A percentile compares a stretch with the other conserved stretches of the same genome.
Evolutionary conservation across 2,888 invertebrate genomes (phyloP).

Genomic region (Brachypterus glaber): DNA sequence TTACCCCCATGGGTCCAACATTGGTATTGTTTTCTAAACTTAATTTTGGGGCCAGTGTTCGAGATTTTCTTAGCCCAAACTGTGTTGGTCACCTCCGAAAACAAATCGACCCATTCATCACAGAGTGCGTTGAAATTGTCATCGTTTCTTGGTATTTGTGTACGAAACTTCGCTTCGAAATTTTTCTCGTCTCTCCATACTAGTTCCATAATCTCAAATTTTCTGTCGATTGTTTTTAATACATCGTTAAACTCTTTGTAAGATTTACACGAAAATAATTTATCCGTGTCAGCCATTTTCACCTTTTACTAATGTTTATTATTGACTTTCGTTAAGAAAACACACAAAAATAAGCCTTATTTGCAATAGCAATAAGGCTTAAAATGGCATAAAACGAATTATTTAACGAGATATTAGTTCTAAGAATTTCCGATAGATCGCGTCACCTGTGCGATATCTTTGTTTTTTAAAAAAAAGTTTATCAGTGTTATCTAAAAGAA

Average conservation of each 20-base stretch:
- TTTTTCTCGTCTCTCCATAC: conserved; percentile 35
- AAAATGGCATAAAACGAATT: too few relatives aligned
- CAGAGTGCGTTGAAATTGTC: conserved; percentile 38
- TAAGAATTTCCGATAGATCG: too few relatives aligned
- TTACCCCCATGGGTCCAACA: conserved; percentile 39
- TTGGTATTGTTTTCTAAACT: conserved; percentile 40
- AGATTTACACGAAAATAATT: too few relatives aligned
- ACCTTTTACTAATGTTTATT: too few relatives aligned
- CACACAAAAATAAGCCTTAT: too few relatives aligned
- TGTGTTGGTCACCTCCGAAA: conserved; percentile 37
- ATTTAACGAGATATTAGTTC: too few relatives aligned
- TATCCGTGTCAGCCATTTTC: conserved; percentile 28
- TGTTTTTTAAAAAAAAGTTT: too few relatives aligned
- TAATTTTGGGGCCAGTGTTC: conserved; percentile 40
- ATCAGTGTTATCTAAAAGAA: too few relatives aligned
- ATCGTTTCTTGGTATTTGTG: conserved; percentile 34
- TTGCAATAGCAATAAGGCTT: too few relatives aligned
- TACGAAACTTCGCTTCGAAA: conserved; percentile 38
- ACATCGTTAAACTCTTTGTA: conserved; percentile 35
- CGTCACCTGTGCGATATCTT: too few relatives aligned
- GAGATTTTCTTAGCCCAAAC: conserved; percentile 41
- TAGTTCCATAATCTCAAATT: conserved; percentile 36
- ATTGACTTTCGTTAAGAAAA: too few relatives aligned
- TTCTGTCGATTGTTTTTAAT: conserved; percentile 32
- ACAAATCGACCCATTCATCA: conserved; percentile 39